Percentiles rank a stretch among this genome's conserved stretches.
Conservation (phyloP, 2,113 vertebrate genomes). For the Myrmophylax atrothorax region DNA sequence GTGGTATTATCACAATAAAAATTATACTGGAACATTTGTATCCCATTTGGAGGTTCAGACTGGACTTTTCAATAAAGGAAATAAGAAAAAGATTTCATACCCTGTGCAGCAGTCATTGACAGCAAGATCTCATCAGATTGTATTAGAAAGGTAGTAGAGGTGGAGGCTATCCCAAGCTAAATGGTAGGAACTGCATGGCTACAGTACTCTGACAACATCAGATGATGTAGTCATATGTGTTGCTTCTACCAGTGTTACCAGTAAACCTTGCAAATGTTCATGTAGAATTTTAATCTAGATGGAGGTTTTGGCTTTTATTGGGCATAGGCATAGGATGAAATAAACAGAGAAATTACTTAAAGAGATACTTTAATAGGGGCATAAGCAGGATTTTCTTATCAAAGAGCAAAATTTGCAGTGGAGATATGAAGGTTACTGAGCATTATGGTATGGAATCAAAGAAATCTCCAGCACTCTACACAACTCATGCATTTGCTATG, state of each 20-base stretch:
- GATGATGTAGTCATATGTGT: neutral
- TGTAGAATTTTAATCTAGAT: neutral
- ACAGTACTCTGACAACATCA: neutral
- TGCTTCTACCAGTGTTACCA: neutral
- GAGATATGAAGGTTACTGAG: neutral
- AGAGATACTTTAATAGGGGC: neutral
- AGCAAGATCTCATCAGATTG: neutral
- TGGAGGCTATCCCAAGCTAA: neutral
- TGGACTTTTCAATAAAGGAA: neutral
- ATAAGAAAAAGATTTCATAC: neutral
- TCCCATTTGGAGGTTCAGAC: neutral
- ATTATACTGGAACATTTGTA: neutral
- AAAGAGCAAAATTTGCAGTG: neutral
- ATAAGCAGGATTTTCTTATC: neutral
- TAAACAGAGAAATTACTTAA: neutral
- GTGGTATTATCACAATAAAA: neutral
- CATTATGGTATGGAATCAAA: neutral
- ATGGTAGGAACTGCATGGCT: neutral
- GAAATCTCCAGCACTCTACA: neutral
- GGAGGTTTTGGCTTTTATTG: neutral
- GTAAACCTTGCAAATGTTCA: accelerated
- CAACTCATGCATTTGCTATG: neutral
- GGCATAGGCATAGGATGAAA: neutral
- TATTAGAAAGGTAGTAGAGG: neutral
- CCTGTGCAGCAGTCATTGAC: neutral